Evolutionary conservation across 2,888 invertebrate genomes (phyloP), one percentile per base, ranked within the genome.

Genomic region (Neoaliturus tenellus): DNA sequence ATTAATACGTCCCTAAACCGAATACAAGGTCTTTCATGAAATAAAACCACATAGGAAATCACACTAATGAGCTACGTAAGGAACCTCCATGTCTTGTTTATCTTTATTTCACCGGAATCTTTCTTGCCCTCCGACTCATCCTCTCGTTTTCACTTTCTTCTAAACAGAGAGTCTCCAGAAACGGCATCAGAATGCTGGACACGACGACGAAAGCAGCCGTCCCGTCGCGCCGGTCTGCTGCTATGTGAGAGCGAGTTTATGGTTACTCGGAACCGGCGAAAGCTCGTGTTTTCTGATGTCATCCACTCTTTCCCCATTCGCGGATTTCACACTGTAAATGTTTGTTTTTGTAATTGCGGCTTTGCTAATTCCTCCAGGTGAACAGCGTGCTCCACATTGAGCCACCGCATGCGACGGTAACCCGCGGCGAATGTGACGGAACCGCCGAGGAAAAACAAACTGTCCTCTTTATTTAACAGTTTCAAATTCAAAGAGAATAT

Each of bases 351-450:
- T 62, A 62, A 62, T 62, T 17, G 6, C 62, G 17, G 20, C 28
- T 12, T 31, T 17, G 62, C 5, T 55, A 55, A 5, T 17, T 55
- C 25, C 44, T 14, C 55, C 55, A 23, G 55, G 28, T 62, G 14
- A 62, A 25, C 31, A 14, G 62, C 10, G n/a, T 51, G 23, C 62
- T 62, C 62, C 62, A 62, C 62, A 62, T 62, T 62, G 62, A 3
- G 20, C 14, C 51, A 2, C 28, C 31, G 28, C 62, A 62, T 62
- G 20, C 62, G 62, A 31, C 62, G 31, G 62, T 55, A 25, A 20
- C 55, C 14, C 25, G 20, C 10, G 48, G 48, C n/a, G 35, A 35
- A 35, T 44, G 44, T 14, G 44, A 14, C 14, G 17, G 14, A 17
- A 48, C 14, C 17, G 14, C 17, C n/a, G n/a, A n/a, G n/a, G n/a